phyloP scores from a whole-genome alignment of 2,888 invertebrate species.

The Sycophila texana region DNA sequence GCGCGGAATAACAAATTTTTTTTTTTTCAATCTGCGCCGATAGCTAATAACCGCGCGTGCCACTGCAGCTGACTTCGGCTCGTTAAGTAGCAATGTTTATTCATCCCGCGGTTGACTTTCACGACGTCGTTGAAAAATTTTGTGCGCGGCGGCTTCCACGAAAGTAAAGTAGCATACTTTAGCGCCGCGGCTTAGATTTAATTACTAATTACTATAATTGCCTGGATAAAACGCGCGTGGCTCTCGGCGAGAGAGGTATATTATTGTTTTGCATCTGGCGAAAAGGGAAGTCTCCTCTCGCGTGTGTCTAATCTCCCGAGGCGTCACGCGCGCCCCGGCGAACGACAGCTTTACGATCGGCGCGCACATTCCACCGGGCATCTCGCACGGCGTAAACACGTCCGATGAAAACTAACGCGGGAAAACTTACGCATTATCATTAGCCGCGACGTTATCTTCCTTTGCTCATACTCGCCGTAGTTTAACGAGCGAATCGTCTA shows the following conservation, averaged over 20 bases:
- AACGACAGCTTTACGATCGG: slow-evolving; percentile 18
- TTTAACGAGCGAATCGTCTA: background rate
- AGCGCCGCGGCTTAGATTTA: too few species aligned
- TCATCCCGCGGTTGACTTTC: slow-evolving; percentile 6
- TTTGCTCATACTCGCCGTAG: background rate
- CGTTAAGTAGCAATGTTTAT: background rate
- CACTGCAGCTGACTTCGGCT: background rate
- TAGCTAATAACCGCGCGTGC: background rate
- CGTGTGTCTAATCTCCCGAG: background rate
- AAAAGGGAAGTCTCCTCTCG: background rate
- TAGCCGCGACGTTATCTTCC: background rate
- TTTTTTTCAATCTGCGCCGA: background rate
- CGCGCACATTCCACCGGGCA: slow-evolving; percentile 3
- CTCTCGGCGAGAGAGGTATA: too few species aligned
- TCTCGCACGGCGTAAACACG: slow-evolving; percentile 18
- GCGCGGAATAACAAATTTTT: background rate
- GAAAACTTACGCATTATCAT: background rate
- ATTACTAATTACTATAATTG: too few species aligned
- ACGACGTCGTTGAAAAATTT: background rate
- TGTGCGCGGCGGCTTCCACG: too few species aligned
- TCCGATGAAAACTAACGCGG: background rate
- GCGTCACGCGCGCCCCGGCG: slow-evolving; percentile 23
- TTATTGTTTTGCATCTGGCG: too few species aligned
- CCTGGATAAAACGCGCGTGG: too few species aligned
- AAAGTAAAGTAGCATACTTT: too few species aligned